Evolutionary conservation across 1,140 invertebrate species (phyloP).

Genomic region (Zaprionus ghesquierei): DNA sequence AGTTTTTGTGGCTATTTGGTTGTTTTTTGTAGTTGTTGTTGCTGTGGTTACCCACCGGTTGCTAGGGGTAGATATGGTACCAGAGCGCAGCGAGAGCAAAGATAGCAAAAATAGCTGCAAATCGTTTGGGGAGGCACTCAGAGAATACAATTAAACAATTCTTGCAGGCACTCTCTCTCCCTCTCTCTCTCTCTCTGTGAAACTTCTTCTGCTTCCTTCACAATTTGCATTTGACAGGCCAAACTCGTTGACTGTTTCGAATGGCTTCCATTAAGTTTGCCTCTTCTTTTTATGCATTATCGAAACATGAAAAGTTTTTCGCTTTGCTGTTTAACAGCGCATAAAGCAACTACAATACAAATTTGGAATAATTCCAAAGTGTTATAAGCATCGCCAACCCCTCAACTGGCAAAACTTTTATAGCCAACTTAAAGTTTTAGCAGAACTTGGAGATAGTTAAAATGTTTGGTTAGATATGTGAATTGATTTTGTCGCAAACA

Average conservation of each 20-base stretch:
- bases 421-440: too few relatives aligned
- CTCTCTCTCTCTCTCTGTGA: too few relatives aligned
- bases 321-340: slow-evolving; percentile 5
- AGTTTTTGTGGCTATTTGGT: slow-evolving; percentile 51
- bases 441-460: neutral
- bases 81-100: neutral
- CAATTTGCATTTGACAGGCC: too few relatives aligned
- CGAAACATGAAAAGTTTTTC: slow-evolving; percentile 5
- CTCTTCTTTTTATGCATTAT: neutral
- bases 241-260: too few relatives aligned
- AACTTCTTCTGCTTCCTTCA: neutral
- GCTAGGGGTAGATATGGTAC: slow-evolving; percentile 69
- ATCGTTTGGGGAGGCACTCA: slow-evolving; percentile 5
- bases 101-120: slow-evolving; percentile 34
- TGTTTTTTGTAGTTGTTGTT: slow-evolving; percentile 20
- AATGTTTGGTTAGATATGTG: neutral
- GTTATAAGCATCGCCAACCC: neutral
- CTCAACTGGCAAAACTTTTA: neutral
- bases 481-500: neutral
- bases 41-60: slow-evolving; percentile 57
- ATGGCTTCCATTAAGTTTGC: neutral
- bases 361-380: neutral
- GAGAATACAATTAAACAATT: neutral
- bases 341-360: neutral
- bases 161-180: neutral